Percentiles rank a stretch among this genome's conserved stretches.
Conservation (phyloP, 2,113 vertebrate species). For the Bettongia penicillata region DNA sequence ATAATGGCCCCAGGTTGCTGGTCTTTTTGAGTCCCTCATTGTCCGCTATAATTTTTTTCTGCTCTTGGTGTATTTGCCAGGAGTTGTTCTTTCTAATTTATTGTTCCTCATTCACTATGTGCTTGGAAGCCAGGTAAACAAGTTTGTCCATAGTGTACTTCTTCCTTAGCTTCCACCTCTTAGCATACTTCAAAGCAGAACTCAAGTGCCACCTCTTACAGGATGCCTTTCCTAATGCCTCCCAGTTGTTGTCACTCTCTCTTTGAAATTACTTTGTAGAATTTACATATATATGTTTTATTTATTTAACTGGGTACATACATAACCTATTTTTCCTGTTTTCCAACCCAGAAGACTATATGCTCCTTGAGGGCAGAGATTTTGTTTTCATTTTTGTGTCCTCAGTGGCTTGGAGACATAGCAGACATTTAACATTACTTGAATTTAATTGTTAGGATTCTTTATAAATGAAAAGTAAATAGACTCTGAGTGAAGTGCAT, state of each 20-base stretch:
- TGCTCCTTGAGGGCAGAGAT: neutral
- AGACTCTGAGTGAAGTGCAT: neutral
- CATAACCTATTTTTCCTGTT: neutral
- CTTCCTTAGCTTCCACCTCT: neutral
- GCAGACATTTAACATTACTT: neutral
- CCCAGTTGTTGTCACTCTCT: neutral
- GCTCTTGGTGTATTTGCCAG: conserved; percentile 1
- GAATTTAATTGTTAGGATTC: conserved; percentile 15
- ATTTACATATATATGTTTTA: neutral
- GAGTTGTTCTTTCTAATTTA: conserved; percentile 17
- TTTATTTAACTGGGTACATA: neutral
- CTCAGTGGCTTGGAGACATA: neutral
- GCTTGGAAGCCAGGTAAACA: conserved; percentile 19
- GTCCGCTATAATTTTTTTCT: neutral
- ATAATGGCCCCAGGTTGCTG: too few species aligned
- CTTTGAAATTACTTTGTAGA: neutral
- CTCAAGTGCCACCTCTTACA: neutral
- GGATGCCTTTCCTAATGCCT: neutral
- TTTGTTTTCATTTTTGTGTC: neutral
- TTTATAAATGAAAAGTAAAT: conserved; percentile 9
- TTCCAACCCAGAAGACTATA: neutral
- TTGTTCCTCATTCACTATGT: conserved; percentile 27
- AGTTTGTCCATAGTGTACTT: neutral
- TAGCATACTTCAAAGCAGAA: neutral
- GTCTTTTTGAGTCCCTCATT: too few species aligned